These are phyloP conservation scores for Ctenopoma kingsleyae DNA, from an alignment of 2,797 vertebrate species.

Conservation along the genomic window DNA sequence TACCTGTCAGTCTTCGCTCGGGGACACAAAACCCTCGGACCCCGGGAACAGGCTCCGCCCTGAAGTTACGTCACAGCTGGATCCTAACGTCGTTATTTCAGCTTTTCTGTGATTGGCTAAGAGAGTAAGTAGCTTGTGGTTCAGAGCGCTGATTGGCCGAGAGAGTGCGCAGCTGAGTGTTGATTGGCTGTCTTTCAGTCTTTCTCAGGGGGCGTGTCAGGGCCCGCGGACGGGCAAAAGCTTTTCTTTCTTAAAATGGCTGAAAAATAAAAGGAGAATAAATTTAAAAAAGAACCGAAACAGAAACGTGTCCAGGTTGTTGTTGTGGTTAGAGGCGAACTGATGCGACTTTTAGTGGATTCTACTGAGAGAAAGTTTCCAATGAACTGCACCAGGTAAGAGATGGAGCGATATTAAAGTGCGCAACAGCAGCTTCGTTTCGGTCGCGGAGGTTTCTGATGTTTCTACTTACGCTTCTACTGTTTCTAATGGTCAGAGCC, in stretches of 20 bases:
- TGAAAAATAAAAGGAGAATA: neutral
- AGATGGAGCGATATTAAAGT: constrained; percentile 31
- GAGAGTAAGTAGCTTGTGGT: neutral
- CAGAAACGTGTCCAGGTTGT: too few relatives aligned
- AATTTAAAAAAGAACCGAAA: neutral
- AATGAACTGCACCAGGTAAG: constrained; percentile 81
- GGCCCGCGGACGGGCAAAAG: neutral
- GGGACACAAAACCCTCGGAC: too few relatives aligned
- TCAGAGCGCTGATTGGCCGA: constrained; percentile 18
- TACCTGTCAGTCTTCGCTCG: too few relatives aligned
- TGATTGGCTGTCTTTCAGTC: constrained; percentile 33
- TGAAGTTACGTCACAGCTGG: neutral
- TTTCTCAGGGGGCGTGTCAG: constrained; percentile 23
- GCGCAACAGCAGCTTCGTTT: constrained; percentile 48
- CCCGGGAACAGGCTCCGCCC: too few relatives aligned
- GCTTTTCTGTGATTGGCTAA: constrained; percentile 13
- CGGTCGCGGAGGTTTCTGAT: too few relatives aligned
- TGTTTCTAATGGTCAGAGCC: too few relatives aligned
- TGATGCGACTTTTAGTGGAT: neutral
- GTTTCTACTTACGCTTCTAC: too few relatives aligned
- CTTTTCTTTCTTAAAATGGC: constrained; percentile 25
- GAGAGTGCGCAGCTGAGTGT: neutral
- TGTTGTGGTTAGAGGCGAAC: accelerated
- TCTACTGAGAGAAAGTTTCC: constrained; percentile 19
- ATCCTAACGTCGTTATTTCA: neutral